Conservation (phyloP, 2,797 vertebrate species). For the Zalophus californianus region DNA sequence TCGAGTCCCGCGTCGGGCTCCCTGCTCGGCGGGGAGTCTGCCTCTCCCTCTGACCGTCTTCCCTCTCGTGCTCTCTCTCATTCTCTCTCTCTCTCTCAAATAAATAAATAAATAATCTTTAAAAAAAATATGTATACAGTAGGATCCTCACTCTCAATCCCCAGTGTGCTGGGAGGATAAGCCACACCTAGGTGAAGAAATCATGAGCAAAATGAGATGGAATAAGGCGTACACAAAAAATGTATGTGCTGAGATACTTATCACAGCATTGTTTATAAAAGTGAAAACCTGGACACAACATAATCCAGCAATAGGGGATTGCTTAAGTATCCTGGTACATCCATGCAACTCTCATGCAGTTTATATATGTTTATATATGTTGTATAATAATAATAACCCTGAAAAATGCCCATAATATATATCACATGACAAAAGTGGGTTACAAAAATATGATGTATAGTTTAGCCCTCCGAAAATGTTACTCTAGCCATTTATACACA, state of each 20-base stretch:
- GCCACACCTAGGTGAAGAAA: neutral
- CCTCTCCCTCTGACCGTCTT: too few species aligned
- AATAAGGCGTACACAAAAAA: neutral
- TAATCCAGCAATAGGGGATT: neutral
- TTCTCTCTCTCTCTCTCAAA: too few species aligned
- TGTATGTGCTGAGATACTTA: neutral
- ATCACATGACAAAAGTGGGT: slow-evolving; percentile 12
- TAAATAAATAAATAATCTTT: too few species aligned
- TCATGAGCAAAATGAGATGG: neutral
- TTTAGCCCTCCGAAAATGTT: neutral
- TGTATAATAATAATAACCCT: neutral
- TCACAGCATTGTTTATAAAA: slow-evolving; percentile 18
- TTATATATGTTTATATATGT: neutral
- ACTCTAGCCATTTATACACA: slow-evolving; percentile 5
- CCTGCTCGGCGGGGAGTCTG: too few species aligned
- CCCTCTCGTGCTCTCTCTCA: too few species aligned
- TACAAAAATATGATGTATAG: neutral
- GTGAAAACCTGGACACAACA: neutral
- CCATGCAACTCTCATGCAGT: neutral
- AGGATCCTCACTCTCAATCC: neutral
- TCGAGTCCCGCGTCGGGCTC: too few species aligned
- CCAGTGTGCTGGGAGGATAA: neutral
- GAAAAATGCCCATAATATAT: neutral
- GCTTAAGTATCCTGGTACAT: neutral
- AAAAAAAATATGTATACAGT: neutral